phyloP scores from a whole-genome alignment of 2,113 vertebrate genomes.

The Hyperoodon ampullatus region DNA sequence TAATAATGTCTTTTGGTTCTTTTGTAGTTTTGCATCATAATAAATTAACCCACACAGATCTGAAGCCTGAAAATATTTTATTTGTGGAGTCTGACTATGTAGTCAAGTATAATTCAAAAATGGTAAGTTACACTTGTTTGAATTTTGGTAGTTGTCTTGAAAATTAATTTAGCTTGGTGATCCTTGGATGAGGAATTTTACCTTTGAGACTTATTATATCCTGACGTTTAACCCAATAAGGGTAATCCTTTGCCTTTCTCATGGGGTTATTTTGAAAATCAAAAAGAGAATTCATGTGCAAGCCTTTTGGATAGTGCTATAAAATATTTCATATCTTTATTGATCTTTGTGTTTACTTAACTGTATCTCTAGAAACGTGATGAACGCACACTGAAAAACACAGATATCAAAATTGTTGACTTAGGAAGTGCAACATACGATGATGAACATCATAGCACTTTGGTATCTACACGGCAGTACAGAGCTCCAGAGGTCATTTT shows the following conservation, averaged over 20 bases:
- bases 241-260: neutral
- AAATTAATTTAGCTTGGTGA: neutral
- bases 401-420: slow-evolving; percentile 96
- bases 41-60: slow-evolving; percentile 97
- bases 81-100: too few relatives aligned
- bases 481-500: slow-evolving; percentile 97
- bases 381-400: slow-evolving; percentile 92
- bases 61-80: too few relatives aligned
- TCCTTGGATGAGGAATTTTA: slow-evolving; percentile 39
- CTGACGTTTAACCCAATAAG: neutral
- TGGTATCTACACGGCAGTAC: slow-evolving; percentile 97
- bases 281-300: too few relatives aligned
- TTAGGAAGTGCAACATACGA: slow-evolving; percentile 98
- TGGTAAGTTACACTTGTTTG: too few relatives aligned
- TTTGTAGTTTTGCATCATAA: slow-evolving; percentile 95
- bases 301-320: too few relatives aligned
- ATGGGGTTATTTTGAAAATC: neutral
- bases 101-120: too few relatives aligned
- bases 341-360: too few relatives aligned
- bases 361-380: slow-evolving; percentile 90
- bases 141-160: too few relatives aligned
- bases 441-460: slow-evolving; percentile 96
- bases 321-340: too few relatives aligned
- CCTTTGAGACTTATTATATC: neutral
- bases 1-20: slow-evolving; percentile 60